Percentiles rank a stretch among this genome's conserved stretches.
phyloP scores from a whole-genome alignment of 2,113 vertebrate genomes.

The Phoxinus phoxinus region DNA sequence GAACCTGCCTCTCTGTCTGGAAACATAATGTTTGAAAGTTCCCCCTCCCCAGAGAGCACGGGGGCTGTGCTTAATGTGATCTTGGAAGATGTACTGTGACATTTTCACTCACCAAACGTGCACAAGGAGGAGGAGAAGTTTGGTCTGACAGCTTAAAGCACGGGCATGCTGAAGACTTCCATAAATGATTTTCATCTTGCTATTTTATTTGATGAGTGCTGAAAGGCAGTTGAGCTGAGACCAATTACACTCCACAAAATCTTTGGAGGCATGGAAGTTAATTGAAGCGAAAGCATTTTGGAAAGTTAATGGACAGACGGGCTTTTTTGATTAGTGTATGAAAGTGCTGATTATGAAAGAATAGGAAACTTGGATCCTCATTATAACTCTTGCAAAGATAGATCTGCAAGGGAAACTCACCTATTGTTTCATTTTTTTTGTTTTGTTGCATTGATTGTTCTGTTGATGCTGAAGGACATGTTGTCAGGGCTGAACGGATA shows the following conservation, averaged over 20 bases:
- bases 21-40: constrained; percentile 31
- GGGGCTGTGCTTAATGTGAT: not conserved
- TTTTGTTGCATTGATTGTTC: constrained; percentile 37
- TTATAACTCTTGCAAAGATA: constrained; percentile 40
- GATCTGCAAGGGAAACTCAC: not conserved
- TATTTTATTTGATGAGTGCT: constrained; percentile 64
- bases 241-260: constrained; percentile 75
- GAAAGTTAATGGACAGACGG: constrained; percentile 63
- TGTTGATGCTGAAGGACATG: constrained; percentile 29
- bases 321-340: constrained; percentile 60
- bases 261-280: constrained; percentile 67
- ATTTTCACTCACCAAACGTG: constrained; percentile 1
- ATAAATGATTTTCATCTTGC: constrained; percentile 33
- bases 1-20: constrained; percentile 39
- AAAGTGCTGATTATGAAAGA: constrained; percentile 64
- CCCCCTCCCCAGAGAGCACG: not conserved
- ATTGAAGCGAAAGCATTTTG: constrained; percentile 69
- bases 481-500: constrained; percentile 38
- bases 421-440: not conserved
- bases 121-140: constrained; percentile 6
- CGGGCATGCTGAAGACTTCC: not conserved
- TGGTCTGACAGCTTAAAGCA: constrained; percentile 12
- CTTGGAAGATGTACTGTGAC: constrained; percentile 36
- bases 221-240: constrained; percentile 75
- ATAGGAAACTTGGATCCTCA: constrained; percentile 49